Percentiles rank a stretch among this genome's conserved stretches.
These are phyloP conservation scores for Glaucidium brasilianum DNA, from an alignment of 2,113 vertebrate species.

Conservation along the genomic window DNA sequence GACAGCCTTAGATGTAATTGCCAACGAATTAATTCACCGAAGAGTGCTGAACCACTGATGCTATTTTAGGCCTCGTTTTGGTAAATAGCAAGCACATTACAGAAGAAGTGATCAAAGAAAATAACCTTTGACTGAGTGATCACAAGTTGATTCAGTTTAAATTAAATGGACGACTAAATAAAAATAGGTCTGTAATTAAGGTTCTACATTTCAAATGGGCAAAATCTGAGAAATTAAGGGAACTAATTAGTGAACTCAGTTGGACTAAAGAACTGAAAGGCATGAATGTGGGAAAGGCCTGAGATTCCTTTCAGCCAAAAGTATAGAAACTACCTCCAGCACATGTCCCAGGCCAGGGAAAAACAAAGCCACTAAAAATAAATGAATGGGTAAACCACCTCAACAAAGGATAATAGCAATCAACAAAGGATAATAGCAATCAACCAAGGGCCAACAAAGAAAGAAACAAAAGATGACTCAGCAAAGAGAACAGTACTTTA, in stretches of 20 bases:
- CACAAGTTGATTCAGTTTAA: conserved; percentile 41
- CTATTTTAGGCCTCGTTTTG: conserved; percentile 41
- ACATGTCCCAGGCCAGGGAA: neutral
- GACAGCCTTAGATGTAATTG: conserved; percentile 42
- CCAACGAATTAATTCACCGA: conserved; percentile 59
- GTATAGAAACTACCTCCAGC: neutral
- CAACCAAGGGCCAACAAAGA: neutral
- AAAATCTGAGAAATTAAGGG: conserved; percentile 23
- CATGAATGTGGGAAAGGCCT: neutral
- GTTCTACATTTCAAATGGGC: neutral
- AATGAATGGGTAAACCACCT: neutral
- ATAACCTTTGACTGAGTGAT: conserved; percentile 50
- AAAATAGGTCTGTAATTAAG: conserved; percentile 57
- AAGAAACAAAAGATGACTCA: neutral
- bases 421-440: neutral
- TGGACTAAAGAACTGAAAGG: conserved; percentile 21
- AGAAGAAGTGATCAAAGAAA: conserved; percentile 42
- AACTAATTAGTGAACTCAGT: conserved; percentile 11
- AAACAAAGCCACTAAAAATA: conserved; percentile 6
- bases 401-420: neutral
- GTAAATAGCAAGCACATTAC: conserved; percentile 5
- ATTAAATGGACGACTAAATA: conserved; percentile 49
- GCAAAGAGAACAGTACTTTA: neutral
- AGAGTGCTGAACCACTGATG: conserved; percentile 21
- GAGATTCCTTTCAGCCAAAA: neutral